A percentile compares a stretch with the other conserved stretches of the same genome.
phyloP scores from a whole-genome alignment of 30 jellyfish, hydroid and myxozoan genomes.

The Hydractinia symbiolongicarpus region DNA sequence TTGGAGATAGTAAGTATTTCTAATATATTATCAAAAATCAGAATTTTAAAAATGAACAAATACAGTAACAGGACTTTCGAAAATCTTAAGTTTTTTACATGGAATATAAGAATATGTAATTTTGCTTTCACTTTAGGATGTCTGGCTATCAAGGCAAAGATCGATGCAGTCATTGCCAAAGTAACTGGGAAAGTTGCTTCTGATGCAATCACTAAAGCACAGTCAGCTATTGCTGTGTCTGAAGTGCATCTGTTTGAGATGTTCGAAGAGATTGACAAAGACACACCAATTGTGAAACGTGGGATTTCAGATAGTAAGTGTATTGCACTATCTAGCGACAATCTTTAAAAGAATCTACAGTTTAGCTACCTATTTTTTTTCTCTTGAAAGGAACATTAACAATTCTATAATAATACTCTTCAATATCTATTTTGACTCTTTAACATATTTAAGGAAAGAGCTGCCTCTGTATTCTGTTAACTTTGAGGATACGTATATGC shows the following conservation, averaged over 20 bases:
- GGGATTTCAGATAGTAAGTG: not conserved
- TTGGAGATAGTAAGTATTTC: slow-evolving; percentile 18
- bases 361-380: no score
- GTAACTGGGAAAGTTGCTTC: slow-evolving; percentile 13
- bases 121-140: not conserved
- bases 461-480: no score
- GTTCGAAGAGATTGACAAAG: slow-evolving; percentile 5
- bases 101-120: not conserved
- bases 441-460: no score
- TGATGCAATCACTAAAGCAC: slow-evolving; percentile 1
- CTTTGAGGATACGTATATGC: not conserved
- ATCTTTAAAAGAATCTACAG: no score
- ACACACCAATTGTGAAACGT: slow-evolving; percentile 4
- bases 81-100: not conserved
- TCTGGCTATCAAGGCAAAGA: not conserved
- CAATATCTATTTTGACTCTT: no score
- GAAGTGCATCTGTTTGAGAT: slow-evolving; percentile 4
- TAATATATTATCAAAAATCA: no score
- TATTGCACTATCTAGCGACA: not conserved
- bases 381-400: no score
- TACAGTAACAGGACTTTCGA: no score
- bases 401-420: no score
- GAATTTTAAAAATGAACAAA: no score
- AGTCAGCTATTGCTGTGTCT: slow-evolving; percentile 2
- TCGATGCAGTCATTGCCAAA: not conserved